Conservation (phyloP, 2,113 vertebrate species). For the Climacteris rufus region DNA sequence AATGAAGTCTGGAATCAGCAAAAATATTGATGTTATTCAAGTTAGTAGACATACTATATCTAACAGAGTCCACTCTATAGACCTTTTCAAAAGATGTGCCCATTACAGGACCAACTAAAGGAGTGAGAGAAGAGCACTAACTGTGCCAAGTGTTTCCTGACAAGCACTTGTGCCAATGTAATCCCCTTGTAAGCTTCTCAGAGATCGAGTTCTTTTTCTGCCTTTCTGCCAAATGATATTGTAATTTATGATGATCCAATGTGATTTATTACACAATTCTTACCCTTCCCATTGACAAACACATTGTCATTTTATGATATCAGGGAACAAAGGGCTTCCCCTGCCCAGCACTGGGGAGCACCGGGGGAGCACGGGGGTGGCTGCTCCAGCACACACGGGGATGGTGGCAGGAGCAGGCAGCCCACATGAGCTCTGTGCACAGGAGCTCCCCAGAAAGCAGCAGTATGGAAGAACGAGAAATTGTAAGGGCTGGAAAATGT, state of each 20-base stretch:
- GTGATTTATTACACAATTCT: neutral
- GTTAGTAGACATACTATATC: neutral
- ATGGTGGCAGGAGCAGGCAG: neutral
- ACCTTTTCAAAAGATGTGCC: neutral
- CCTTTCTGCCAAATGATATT: neutral
- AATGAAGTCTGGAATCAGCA: neutral
- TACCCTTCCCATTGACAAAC: neutral
- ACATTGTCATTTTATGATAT: neutral
- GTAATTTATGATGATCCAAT: neutral
- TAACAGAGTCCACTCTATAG: neutral
- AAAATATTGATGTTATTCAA: neutral
- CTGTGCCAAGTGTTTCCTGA: neutral
- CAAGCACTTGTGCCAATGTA: neutral
- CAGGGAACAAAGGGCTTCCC: neutral
- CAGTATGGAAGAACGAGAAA: neutral
- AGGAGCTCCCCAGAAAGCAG: neutral
- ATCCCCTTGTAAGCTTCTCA: neutral
- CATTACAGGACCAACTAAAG: neutral
- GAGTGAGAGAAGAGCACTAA: neutral
- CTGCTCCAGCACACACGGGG: neutral
- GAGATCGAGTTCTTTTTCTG: neutral
- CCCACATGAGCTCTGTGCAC: neutral
- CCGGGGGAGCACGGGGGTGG: fast-evolving
- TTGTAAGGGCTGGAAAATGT: neutral
- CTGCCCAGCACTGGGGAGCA: neutral